Percentiles rank a stretch among this genome's conserved stretches.
phyloP scores from a whole-genome alignment of 2,113 vertebrate genomes.

The Rhabdornis inornatus region DNA sequence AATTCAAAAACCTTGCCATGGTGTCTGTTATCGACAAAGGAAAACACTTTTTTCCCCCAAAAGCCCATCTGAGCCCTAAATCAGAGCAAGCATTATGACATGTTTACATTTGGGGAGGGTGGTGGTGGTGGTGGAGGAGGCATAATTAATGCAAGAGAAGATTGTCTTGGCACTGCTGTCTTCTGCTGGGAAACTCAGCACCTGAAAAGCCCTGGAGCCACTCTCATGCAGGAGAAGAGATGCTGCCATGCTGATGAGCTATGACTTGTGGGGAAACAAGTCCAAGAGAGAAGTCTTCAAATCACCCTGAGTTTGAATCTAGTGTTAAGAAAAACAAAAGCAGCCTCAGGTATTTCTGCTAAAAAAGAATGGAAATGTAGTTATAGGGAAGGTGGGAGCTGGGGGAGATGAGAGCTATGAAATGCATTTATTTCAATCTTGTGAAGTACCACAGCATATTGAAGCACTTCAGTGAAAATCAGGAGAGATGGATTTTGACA shows the following conservation, averaged over 20 bases:
- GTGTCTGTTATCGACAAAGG: neutral
- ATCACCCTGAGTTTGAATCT: neutral
- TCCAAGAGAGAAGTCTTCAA: neutral
- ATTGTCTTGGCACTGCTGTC: neutral
- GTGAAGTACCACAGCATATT: neutral
- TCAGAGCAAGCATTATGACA: neutral
- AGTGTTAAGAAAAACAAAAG: neutral
- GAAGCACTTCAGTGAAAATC: slow-evolving; percentile 16
- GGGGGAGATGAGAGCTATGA: neutral
- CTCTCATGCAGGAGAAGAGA: neutral
- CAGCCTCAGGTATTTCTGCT: neutral
- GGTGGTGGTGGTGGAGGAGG: rapidly evolving
- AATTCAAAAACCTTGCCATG: neutral
- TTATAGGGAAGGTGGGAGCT: neutral
- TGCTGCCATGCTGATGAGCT: neutral
- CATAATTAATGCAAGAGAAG: neutral
- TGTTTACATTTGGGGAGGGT: neutral
- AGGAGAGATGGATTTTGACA: slow-evolving; percentile 48
- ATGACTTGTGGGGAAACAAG: neutral
- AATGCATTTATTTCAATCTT: slow-evolving; percentile 31
- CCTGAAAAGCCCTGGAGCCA: neutral
- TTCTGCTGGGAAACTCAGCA: neutral
- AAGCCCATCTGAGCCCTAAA: neutral
- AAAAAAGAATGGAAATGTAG: neutral
- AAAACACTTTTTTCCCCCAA: neutral